Conservation (phyloP, 2,113 vertebrate species). For the Heterocephalus glaber region DNA sequence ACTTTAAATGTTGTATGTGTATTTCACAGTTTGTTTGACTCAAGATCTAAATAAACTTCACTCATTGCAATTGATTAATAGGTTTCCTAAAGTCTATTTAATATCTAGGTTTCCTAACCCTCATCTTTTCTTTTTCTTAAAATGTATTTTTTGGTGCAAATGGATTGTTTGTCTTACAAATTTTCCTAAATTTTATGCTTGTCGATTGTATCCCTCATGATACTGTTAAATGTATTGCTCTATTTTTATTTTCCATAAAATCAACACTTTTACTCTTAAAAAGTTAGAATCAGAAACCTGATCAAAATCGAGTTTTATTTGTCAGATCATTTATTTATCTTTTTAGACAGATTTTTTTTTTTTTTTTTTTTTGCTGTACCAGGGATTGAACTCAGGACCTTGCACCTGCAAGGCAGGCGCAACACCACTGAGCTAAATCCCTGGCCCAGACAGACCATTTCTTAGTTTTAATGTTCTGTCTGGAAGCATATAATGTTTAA, state of each 20-base stretch:
- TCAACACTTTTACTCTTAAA: conserved; percentile 19
- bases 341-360: not conserved
- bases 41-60: not conserved
- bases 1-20: not conserved
- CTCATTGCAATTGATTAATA: not conserved
- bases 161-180: not conserved
- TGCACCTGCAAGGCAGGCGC: too few species aligned
- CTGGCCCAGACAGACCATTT: not conserved
- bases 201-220: not conserved
- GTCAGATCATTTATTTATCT: not conserved
- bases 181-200: not conserved
- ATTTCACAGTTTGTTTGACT: conserved; percentile 45
- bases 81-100: not conserved
- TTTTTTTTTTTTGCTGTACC: too few species aligned
- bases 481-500: not conserved
- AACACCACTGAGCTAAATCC: too few species aligned
- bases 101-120: not conserved
- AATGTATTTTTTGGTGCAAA: not conserved
- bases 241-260: conserved; percentile 51
- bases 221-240: not conserved
- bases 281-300: not conserved
- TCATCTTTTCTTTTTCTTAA: not conserved
- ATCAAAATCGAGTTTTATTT: not conserved
- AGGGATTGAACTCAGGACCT: too few species aligned
- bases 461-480: not conserved